Conservation (phyloP, 1,140 invertebrate genomes). For the Drosophila orena region DNA sequence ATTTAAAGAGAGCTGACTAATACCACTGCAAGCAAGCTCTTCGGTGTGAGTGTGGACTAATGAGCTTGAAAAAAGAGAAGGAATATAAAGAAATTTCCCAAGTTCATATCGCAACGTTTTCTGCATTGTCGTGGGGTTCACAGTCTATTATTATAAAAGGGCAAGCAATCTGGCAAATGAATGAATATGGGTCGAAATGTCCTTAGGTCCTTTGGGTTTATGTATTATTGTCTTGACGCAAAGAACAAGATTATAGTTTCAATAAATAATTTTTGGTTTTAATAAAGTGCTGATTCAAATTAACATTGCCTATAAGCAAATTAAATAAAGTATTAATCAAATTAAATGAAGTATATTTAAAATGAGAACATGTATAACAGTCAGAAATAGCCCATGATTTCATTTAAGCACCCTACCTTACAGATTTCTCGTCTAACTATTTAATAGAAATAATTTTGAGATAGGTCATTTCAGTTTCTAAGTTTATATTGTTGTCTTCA, state of each 20-base stretch:
- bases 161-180: not conserved
- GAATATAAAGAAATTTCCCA: conserved; percentile 16
- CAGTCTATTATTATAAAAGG: not conserved
- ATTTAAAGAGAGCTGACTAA: conserved; percentile 21
- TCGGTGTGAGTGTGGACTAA: conserved; percentile 5
- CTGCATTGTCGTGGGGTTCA: conserved; percentile 23
- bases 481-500: not conserved
- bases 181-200: not conserved
- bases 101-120: conserved; percentile 24
- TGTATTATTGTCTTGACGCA: not conserved
- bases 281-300: too few species aligned
- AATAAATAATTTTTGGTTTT: too few species aligned
- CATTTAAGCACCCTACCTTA: too few species aligned
- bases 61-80: conserved; percentile 25
- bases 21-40: conserved; percentile 28
- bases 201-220: not conserved
- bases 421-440: not conserved
- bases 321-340: too few species aligned
- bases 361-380: not conserved
- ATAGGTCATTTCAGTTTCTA: conserved; percentile 26
- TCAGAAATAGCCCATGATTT: too few species aligned
- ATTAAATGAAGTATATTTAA: not conserved
- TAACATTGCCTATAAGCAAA: too few species aligned
- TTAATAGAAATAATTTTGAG: conserved; percentile 6
- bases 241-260: too few species aligned